Percentiles rank a stretch among this genome's conserved stretches.
Evolutionary conservation across 1,140 invertebrate species (phyloP).

Genomic region (Drosophila willistoni): DNA sequence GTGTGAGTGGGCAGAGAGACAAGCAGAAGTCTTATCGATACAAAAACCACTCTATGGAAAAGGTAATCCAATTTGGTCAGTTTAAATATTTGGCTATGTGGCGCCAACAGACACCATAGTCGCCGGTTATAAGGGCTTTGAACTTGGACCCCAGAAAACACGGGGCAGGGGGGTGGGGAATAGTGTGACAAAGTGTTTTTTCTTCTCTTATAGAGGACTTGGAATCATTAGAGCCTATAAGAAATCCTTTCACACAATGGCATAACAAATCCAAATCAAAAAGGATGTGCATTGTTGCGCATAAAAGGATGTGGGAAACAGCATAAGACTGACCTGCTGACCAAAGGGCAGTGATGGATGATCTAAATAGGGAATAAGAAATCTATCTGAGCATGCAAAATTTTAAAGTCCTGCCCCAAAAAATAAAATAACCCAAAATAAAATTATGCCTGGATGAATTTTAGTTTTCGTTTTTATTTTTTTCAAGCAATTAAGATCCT

Average conservation of each 20-base stretch:
- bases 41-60: constrained; percentile 18
- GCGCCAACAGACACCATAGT: constrained; percentile 41
- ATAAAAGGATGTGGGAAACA: constrained; percentile 74
- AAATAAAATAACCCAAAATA: constrained; percentile 46
- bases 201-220: no score
- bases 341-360: constrained; percentile 3
- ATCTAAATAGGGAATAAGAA: constrained; percentile 39
- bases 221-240: constrained; percentile 20
- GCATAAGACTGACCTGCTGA: constrained; percentile 48
- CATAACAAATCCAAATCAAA: constrained; percentile 62
- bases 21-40: not conserved
- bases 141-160: constrained; percentile 38
- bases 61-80: constrained; percentile 48
- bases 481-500: constrained; percentile 47
- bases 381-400: constrained; percentile 70
- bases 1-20: constrained; percentile 15
- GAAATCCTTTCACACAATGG: constrained; percentile 46
- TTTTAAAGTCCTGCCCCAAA: constrained; percentile 45
- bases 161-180: not conserved
- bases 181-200: not conserved
- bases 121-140: constrained; percentile 30
- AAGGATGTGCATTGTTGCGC: constrained; percentile 75
- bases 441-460: constrained; percentile 69
- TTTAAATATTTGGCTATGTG: constrained; percentile 57
- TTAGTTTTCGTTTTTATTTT: constrained; percentile 37